Evolutionary conservation across 2,888 invertebrate genomes (phyloP), one percentile per base, ranked within the genome.

Genomic region (Megaustenia siamemsis): DNA sequence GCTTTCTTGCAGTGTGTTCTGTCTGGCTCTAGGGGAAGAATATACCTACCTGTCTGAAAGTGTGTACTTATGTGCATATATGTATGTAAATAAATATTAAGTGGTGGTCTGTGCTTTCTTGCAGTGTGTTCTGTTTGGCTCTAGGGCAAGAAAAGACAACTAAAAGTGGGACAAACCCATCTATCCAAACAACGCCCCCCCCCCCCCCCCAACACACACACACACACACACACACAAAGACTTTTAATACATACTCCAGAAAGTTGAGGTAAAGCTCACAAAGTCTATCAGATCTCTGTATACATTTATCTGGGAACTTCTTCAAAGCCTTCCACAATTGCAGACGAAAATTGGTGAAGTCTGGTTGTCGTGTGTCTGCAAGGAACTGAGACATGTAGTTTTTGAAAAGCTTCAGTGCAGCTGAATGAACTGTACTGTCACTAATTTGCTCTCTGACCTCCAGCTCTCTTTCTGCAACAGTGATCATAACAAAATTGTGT

Each of bases 281-380:
- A 15, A 82, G 77, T 18, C 79, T 85, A 76, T 82, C 84, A n/a
- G 97, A 98, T 93, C 96, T 97, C 0, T 96, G 95, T 94, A 98
- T 97, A 90, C 96, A 96, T 21, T 97, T 95, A 87, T 96, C 96
- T 5, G 97, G 95, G 92, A 97, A 96, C 87, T 95, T 94, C 0
- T 95, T 94, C 95, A 98, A 96, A 38, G 96, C 95, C 94, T 96
- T 96, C 96, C 98, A 96, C n/a, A 98, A 93, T 80, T 97, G 95
- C 88, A 96, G 95, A 88, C 98, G 96, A 93, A 97, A 97, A 93
- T 97, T 97, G 15, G 95, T 94, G 89, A 95, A 95, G 94, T 97
- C 97, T 1, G 96, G 90, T 10, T 60, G 18, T 53, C 84, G 66
- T 18, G 28, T 86, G 63, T 49, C 83, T 45, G 12, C 81, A 81